Evolutionary conservation across 1,140 invertebrate species (phyloP).

Genomic region (Proales similis): DNA sequence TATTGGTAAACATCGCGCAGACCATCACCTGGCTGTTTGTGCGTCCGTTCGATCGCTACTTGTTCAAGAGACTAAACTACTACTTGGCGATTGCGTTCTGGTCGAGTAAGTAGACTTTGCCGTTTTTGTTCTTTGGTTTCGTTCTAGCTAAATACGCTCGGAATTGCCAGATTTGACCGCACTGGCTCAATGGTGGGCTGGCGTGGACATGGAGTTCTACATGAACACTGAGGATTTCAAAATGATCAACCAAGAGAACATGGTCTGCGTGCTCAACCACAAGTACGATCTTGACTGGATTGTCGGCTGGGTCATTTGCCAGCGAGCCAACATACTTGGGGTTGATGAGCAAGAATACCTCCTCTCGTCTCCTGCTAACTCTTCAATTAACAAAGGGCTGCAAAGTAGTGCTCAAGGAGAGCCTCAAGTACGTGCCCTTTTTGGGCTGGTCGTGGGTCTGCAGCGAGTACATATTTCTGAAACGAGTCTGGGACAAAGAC

Average conservation of each 20-base stretch:
- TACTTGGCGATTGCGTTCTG: conserved; percentile 73
- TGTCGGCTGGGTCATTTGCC: conserved; percentile 49
- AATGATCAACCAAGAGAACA: conserved; percentile 78
- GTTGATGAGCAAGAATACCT: not conserved
- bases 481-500: conserved; percentile 82
- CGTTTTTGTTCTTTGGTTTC: conserved; percentile 5
- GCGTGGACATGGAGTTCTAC: conserved; percentile 65
- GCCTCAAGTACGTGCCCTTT: conserved; percentile 79
- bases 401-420: conserved; percentile 88
- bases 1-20: conserved; percentile 68
- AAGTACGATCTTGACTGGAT: conserved; percentile 84
- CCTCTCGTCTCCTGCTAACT: not conserved
- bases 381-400: conserved; percentile 63
- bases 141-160: conserved; percentile 37
- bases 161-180: conserved; percentile 67
- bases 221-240: conserved; percentile 70
- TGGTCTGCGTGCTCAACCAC: conserved; percentile 84
- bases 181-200: conserved; percentile 85
- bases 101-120: conserved; percentile 68
- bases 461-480: conserved; percentile 81
- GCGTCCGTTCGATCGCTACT: conserved; percentile 47
- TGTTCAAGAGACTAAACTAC: conserved; percentile 79
- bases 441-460: conserved; percentile 92
- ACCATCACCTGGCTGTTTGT: conserved; percentile 44
- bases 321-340: conserved; percentile 40